These are phyloP conservation scores for Oreotrochilus melanogaster DNA, from an alignment of 2,113 vertebrate genomes.

Conservation along the genomic window DNA sequence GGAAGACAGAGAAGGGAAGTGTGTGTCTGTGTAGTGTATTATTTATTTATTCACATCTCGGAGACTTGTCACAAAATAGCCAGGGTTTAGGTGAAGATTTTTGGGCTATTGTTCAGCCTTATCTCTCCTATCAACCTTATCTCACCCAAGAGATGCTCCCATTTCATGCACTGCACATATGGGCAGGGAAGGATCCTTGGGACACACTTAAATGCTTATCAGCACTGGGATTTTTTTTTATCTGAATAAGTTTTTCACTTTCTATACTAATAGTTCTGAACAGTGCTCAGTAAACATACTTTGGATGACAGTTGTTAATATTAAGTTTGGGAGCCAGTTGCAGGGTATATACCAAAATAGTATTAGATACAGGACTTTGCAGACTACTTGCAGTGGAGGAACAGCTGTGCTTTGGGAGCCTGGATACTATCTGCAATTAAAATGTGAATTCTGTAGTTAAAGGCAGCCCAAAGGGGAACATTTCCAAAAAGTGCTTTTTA, in stretches of 20 bases:
- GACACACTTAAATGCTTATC: background rate
- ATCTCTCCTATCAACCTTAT: too few relatives aligned
- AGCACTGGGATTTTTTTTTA: background rate
- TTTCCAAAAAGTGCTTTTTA: background rate
- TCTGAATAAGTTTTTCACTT: background rate
- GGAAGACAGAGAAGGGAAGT: background rate
- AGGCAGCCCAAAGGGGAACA: background rate
- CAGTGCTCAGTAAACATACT: background rate
- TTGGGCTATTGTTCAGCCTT: background rate
- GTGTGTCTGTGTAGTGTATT: background rate
- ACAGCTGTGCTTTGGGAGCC: background rate
- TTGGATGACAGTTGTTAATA: background rate
- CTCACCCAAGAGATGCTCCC: background rate
- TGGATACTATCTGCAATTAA: background rate
- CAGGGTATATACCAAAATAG: background rate
- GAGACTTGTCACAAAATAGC: background rate
- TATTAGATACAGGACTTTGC: background rate
- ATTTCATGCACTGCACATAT: background rate
- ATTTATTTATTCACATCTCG: background rate
- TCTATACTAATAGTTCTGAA: background rate
- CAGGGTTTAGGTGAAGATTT: background rate
- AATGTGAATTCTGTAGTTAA: background rate
- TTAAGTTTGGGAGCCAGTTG: background rate
- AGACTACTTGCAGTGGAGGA: background rate
- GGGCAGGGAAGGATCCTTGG: too few relatives aligned